Evolutionary conservation across 2,113 vertebrate species (phyloP).

Genomic region (Amazona vittata): DNA sequence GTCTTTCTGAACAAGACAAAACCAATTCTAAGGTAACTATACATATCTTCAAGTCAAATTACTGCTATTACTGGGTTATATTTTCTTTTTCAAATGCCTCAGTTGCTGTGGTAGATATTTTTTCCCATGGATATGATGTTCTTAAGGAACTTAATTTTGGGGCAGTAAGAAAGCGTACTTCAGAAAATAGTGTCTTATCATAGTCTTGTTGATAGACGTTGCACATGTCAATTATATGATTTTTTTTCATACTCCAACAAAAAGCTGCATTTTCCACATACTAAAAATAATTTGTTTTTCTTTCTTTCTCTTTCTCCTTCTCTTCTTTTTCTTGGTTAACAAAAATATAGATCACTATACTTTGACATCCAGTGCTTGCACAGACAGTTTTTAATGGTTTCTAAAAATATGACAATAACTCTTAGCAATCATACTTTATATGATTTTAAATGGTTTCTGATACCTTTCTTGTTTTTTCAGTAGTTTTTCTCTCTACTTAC

Average conservation of each 20-base stretch:
- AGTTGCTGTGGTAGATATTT: not conserved
- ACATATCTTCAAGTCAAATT: not conserved
- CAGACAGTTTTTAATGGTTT: slow-evolving; percentile 25
- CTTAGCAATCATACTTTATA: not conserved
- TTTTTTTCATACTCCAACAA: not conserved
- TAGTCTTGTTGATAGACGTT: not conserved
- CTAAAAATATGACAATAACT: not conserved
- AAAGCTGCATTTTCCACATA: not conserved
- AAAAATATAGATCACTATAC: not conserved
- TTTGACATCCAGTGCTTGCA: not conserved
- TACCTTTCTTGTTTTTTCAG: slow-evolving; percentile 17
- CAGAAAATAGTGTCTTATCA: not conserved
- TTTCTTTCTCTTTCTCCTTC: not conserved
- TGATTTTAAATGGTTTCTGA: not conserved
- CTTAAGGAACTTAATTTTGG: not conserved
- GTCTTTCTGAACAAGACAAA: slow-evolving; percentile 37
- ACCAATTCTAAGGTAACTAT: slow-evolving; percentile 25
- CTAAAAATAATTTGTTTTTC: not conserved
- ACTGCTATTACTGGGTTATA: not conserved
- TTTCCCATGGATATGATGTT: not conserved
- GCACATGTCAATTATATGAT: not conserved
- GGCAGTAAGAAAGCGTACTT: not conserved
- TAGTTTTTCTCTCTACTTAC: slow-evolving; percentile 59
- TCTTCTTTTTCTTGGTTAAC: slow-evolving; percentile 3
- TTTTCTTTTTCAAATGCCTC: slow-evolving; percentile 1